phyloP scores from a whole-genome alignment of 2,888 invertebrate genomes.

The Acholoe squamosa region DNA sequence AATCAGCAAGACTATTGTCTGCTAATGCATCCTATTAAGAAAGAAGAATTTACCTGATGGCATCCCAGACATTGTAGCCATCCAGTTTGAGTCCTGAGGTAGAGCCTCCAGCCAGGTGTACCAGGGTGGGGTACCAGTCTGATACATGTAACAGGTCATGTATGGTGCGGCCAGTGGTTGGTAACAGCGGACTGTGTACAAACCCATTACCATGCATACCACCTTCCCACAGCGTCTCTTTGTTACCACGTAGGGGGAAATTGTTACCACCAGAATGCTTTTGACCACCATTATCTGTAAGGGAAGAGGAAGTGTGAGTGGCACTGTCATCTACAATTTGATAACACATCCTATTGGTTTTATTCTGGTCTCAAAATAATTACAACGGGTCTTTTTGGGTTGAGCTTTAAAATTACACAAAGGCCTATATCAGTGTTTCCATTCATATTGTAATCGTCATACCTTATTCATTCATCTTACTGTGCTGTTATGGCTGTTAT shows the following conservation, averaged over 20 bases:
- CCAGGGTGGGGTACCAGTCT: constrained; percentile 81
- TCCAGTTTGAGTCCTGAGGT: constrained; percentile 78
- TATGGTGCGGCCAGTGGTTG: constrained; percentile 50
- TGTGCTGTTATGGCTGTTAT: no score
- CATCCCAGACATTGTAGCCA: constrained; percentile 79
- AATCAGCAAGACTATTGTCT: no score
- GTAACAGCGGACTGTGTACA: constrained; percentile 71
- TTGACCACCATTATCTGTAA: constrained; percentile 84
- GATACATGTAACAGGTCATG: constrained; percentile 79
- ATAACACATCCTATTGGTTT: no score
- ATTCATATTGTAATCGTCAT: no score
- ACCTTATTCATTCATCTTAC: no score
- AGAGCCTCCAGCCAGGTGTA: constrained; percentile 76
- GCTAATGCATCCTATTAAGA: no score
- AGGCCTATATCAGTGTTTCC: no score
- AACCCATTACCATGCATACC: constrained; percentile 81
- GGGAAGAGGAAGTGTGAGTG: no score
- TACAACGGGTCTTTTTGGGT: no score
- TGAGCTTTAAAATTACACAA: no score
- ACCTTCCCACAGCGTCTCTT: constrained; percentile 81
- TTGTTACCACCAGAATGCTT: constrained; percentile 80
- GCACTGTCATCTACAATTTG: no score
- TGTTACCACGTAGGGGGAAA: constrained; percentile 81
- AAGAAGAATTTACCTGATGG: constrained; percentile 75
- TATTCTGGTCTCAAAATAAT: no score